phyloP scores from a whole-genome alignment of 2,888 invertebrate genomes.

The Idaea dimidiata region DNA sequence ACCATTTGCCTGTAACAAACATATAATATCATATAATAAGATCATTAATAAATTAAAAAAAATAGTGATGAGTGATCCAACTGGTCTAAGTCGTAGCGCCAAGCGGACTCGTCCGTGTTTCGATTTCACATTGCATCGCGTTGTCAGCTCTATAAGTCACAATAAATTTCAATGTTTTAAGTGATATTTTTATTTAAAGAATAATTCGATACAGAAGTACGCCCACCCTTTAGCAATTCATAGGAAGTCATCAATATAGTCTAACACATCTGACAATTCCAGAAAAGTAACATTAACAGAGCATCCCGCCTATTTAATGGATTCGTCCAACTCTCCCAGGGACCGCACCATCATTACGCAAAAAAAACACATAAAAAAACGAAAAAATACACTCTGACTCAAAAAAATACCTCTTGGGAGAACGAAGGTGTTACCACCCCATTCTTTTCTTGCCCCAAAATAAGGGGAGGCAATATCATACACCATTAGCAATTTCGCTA shows the following conservation, averaged over 20 bases:
- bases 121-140: too few relatives aligned
- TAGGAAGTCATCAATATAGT: neutral
- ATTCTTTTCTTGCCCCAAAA: conserved; percentile 73
- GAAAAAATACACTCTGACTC: conserved; percentile 50
- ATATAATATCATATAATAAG: conserved; percentile 16
- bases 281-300: conserved; percentile 73
- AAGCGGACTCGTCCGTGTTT: too few relatives aligned
- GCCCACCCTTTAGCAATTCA: neutral
- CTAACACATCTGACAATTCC: conserved; percentile 31
- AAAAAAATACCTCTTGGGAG: conserved; percentile 75
- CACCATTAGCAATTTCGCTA: conserved; percentile 81
- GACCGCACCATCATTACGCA: conserved; percentile 75
- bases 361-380: conserved; percentile 62
- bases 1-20: conserved; percentile 91
- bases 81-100: too few relatives aligned
- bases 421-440: conserved; percentile 76
- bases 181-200: too few relatives aligned
- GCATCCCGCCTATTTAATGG: conserved; percentile 75
- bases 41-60: too few relatives aligned
- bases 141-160: too few relatives aligned
- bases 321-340: conserved; percentile 76
- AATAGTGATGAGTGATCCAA: too few relatives aligned
- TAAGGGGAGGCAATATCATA: conserved; percentile 82
- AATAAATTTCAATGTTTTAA: too few relatives aligned
- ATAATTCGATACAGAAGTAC: neutral